These are phyloP conservation scores for Diadromus collaris DNA, from an alignment of 2,888 invertebrate species.

Conservation along the genomic window DNA sequence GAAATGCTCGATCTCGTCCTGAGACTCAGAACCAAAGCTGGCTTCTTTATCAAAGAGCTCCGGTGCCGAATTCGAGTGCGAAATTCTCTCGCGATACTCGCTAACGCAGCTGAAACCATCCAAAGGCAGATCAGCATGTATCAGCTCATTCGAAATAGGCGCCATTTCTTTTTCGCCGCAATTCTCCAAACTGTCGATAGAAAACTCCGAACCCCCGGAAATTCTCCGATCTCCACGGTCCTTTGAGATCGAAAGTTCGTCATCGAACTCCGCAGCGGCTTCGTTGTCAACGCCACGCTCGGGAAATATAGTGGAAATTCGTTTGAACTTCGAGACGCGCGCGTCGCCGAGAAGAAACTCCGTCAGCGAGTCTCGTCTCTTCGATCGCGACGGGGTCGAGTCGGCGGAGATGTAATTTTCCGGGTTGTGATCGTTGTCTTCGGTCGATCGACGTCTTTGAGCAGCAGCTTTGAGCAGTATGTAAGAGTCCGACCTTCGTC, in stretches of 20 bases:
- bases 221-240: background rate
- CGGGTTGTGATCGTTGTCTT: background rate
- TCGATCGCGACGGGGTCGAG: background rate
- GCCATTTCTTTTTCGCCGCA: background rate
- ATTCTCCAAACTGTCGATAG: conserved; percentile 4
- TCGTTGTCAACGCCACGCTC: background rate
- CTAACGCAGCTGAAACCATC: conserved; percentile 1
- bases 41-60: background rate
- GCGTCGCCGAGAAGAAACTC: background rate
- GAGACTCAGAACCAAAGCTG: background rate
- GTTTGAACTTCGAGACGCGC: background rate
- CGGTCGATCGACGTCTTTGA: background rate
- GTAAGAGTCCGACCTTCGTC: conserved; percentile 28
- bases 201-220: background rate
- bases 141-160: background rate
- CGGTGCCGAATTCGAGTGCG: conserved; percentile 13
- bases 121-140: background rate
- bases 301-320: background rate
- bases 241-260: background rate
- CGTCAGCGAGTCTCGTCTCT: background rate
- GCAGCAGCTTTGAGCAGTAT: conserved; percentile 13
- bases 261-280: background rate
- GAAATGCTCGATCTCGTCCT: conserved; percentile 3
- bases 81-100: conserved; percentile 9
- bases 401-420: background rate